Conservation (phyloP, 1,140 invertebrate genomes). For the Notospermus geniculatus region DNA sequence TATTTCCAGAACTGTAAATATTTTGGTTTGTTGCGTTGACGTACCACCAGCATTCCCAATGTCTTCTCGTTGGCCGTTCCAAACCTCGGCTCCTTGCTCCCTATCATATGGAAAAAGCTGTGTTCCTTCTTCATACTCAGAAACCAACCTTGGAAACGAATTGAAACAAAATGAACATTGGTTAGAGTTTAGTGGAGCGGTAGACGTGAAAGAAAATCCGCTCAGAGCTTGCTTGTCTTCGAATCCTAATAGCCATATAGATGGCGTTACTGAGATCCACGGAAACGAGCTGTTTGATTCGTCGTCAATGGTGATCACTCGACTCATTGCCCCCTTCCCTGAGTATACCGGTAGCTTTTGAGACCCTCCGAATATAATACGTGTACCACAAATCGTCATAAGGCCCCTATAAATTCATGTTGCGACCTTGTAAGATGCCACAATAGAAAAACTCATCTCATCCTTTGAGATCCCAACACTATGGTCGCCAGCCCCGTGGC, state of each 20-base stretch:
- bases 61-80: conserved; percentile 18
- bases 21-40: too few relatives aligned
- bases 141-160: conserved; percentile 46
- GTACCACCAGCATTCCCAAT: conserved; percentile 36
- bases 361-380: too few relatives aligned
- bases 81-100: too few relatives aligned
- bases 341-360: too few relatives aligned
- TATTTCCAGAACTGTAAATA: too few relatives aligned
- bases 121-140: conserved; percentile 46
- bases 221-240: too few relatives aligned
- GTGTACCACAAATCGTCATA: too few relatives aligned
- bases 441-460: too few relatives aligned
- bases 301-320: neutral
- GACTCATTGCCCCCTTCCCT: neutral
- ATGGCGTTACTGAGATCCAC: neutral
- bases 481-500: too few relatives aligned
- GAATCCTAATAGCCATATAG: neutral
- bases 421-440: too few relatives aligned
- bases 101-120: conserved; percentile 41
- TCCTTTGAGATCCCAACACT: too few relatives aligned
- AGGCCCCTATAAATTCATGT: too few relatives aligned
- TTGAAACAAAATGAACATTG: neutral
- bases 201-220: neutral
- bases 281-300: neutral
- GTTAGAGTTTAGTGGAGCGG: neutral